A percentile compares a stretch with the other conserved stretches of the same genome.
phyloP scores from a whole-genome alignment of 2,888 invertebrate species.

The Polydrusus pterygomalis region DNA sequence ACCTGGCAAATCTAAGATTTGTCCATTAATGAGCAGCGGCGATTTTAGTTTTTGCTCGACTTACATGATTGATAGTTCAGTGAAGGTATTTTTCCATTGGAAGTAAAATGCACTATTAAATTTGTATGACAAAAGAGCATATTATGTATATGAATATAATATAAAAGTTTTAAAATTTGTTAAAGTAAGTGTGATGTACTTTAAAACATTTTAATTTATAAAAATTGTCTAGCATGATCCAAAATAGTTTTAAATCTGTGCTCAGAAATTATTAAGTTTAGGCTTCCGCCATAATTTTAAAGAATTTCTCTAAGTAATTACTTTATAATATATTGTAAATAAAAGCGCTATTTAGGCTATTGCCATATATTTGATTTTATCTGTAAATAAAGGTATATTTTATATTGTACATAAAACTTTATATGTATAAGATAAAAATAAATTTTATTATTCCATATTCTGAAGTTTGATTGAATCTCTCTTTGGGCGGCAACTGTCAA shows the following conservation, averaged over 20 bases:
- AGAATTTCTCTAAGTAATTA: slow-evolving; percentile 15
- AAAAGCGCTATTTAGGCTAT: slow-evolving; percentile 27
- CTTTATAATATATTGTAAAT: slow-evolving; percentile 37
- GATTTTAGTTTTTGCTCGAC: no score
- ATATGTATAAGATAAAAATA: slow-evolving; percentile 26
- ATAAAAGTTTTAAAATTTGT: no score
- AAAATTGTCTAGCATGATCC: slow-evolving; percentile 32
- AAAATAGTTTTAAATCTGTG: slow-evolving; percentile 28
- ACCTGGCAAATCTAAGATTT: no score
- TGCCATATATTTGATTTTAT: slow-evolving; percentile 41
- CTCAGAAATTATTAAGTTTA: slow-evolving; percentile 28
- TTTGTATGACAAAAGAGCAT: no score
- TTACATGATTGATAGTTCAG: no score
- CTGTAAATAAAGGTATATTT: slow-evolving; percentile 41
- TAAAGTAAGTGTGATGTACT: no score
- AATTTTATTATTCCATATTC: slow-evolving; percentile 26
- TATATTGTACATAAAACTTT: slow-evolving; percentile 44
- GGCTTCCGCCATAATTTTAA: slow-evolving; percentile 40
- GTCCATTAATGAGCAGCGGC: no score
- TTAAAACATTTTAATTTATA: neutral
- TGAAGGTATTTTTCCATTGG: no score
- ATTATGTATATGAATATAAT: no score
- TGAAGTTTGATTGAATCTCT: neutral
- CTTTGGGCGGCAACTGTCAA: neutral
- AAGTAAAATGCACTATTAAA: no score